phyloP scores from a whole-genome alignment of 1,140 invertebrate species.

The Nasonia giraulti region DNA sequence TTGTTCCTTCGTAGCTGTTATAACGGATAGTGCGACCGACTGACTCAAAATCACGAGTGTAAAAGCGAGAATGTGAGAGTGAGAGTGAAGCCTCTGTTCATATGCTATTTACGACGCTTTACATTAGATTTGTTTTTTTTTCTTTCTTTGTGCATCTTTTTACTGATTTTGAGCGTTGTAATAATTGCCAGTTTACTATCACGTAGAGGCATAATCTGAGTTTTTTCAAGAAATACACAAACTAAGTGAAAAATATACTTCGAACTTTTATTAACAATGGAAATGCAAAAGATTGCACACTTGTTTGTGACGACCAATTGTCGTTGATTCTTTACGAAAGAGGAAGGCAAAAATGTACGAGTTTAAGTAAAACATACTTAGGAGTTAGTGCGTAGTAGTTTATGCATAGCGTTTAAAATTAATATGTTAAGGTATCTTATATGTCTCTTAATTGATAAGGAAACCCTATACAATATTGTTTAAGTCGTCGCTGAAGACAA shows the following conservation, averaged over 20 bases:
- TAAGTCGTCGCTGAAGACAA: constrained; percentile 41
- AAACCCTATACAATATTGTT: constrained; percentile 41
- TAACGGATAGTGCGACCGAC: constrained; percentile 38
- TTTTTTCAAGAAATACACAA: not conserved
- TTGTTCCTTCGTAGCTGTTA: constrained; percentile 65
- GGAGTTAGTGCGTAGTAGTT: constrained; percentile 44
- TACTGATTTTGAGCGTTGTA: constrained; percentile 36
- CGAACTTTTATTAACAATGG: not conserved
- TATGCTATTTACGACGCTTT: constrained; percentile 29
- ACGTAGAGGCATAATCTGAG: constrained; percentile 9
- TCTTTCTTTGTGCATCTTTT: constrained; percentile 38
- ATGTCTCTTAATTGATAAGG: constrained; percentile 44
- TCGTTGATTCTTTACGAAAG: constrained; percentile 36
- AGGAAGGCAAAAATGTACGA: constrained; percentile 23
- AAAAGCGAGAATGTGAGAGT: constrained; percentile 10
- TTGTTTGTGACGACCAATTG: constrained; percentile 15
- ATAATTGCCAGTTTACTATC: constrained; percentile 28
- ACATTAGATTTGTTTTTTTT: constrained; percentile 37
- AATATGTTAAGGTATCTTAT: constrained; percentile 46
- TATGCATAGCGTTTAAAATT: constrained; percentile 47
- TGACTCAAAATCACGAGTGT: constrained; percentile 22
- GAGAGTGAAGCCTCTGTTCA: constrained; percentile 2
- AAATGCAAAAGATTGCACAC: constrained; percentile 6
- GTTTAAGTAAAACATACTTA: constrained; percentile 40
- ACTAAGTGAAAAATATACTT: not conserved